Evolutionary conservation across 2,113 vertebrate genomes (phyloP), one percentile per base, ranked within the genome.

Genomic region (Ciconia stormi): DNA sequence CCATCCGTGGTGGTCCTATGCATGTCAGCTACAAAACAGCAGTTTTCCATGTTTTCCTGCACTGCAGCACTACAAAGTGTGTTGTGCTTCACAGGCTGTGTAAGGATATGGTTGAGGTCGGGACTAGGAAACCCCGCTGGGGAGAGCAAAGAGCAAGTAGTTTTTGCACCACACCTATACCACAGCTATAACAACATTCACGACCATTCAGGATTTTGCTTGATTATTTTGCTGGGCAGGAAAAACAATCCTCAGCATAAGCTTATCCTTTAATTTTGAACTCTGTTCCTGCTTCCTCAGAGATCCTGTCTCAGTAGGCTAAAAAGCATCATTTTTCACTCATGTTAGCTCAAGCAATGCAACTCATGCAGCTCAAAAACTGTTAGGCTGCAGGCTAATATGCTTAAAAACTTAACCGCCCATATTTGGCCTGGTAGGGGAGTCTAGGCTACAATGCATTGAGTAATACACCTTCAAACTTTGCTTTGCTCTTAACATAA

Each of bases 371-470:
- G 55, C 50, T 78, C 53, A 74, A 71, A 92, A 49, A 42, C n/a
- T 71, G 5, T 74, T 77, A 89, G 18, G 17, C 22, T 95, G 55
- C 34, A 87, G 22, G 32, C 20, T 92, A 74, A 58, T n/a, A 71
- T 3, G 11, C 22, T 84, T 23, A 66, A 46, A 83, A 86, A 46
- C 16, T 34, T 76, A 76, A 30, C 38, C 96, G 65, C 25, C 71
- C 5, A 8, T 84, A 42, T 55, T 78, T 78, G n/a, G 7, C 18
- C 22, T 0, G 2, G 6, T 38, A 6, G 3, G 3, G 30, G 0
- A 69, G 11, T 71, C 26, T 78, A 62, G 30, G 30, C 27, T 90
- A 18, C 30, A 56, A 46, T 17, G 27, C 10, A 29, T 8, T 38
- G 14, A 67, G 21, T 72, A 58, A 50, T 29, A 78, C 4, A 73